These are phyloP conservation scores for Phrynocephalus versicolor DNA, from an alignment of 2,113 vertebrate species.

Conservation along the genomic window DNA sequence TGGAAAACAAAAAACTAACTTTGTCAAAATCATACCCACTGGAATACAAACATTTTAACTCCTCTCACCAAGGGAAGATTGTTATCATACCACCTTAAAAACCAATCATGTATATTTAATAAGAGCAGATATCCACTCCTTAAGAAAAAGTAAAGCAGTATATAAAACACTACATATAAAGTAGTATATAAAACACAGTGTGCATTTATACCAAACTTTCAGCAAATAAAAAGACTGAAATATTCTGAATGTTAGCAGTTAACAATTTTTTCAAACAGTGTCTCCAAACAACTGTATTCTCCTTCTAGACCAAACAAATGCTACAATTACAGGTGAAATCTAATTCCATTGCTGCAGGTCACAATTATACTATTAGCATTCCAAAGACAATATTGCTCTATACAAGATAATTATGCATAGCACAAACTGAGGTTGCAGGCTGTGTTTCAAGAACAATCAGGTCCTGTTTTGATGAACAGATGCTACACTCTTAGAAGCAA, in stretches of 20 bases:
- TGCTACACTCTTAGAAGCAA: slow-evolving; percentile 9
- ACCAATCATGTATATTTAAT: not conserved
- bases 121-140: not conserved
- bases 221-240: not conserved
- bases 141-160: not conserved
- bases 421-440: not conserved
- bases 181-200: not conserved
- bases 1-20: not conserved
- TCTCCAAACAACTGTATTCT: slow-evolving; percentile 14
- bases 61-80: not conserved
- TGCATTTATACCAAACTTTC: not conserved
- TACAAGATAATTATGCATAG: not conserved
- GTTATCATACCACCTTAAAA: not conserved
- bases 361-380: slow-evolving; percentile 23
- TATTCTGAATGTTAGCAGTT: not conserved
- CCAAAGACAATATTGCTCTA: not conserved
- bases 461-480: slow-evolving; percentile 12
- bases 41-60: not conserved
- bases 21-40: not conserved
- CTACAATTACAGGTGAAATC: not conserved
- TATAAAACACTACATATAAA: not conserved
- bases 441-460: slow-evolving; percentile 31
- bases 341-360: not conserved
- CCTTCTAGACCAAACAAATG: not conserved
- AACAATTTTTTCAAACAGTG: not conserved